These are phyloP conservation scores for Loris lydekkerianus DNA, from an alignment of 2,797 vertebrate species.

Conservation along the genomic window DNA sequence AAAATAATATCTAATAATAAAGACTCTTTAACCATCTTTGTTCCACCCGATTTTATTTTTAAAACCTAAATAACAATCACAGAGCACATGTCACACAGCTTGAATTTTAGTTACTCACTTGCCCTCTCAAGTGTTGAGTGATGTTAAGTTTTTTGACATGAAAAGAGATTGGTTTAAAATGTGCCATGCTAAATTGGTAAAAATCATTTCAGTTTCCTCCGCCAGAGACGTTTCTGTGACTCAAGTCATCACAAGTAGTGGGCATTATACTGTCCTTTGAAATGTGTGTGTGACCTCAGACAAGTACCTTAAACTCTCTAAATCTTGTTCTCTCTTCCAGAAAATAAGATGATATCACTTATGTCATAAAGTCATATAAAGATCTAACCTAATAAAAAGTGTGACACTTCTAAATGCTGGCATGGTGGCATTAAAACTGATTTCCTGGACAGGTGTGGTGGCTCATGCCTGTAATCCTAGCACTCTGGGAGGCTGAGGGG, in stretches of 20 bases:
- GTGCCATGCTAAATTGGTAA: neutral
- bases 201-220: conserved; percentile 47
- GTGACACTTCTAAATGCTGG: neutral
- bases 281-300: neutral
- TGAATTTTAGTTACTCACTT: conserved; percentile 36
- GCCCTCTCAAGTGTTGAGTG: neutral
- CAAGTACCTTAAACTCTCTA: neutral
- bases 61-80: conserved; percentile 31
- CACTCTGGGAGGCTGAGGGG: too few species aligned
- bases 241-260: conserved; percentile 37
- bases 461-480: too few species aligned
- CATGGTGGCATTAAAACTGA: neutral
- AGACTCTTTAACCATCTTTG: neutral
- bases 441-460: neutral
- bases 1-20: conserved; percentile 45
- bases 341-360: conserved; percentile 56
- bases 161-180: conserved; percentile 39
- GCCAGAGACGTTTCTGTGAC: neutral
- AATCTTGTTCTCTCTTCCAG: conserved; percentile 17
- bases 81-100: neutral
- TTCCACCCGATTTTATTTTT: conserved; percentile 51
- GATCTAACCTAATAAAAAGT: conserved; percentile 49
- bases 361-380: neutral
- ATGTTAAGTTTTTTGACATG: conserved; percentile 30
- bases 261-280: neutral